Evolutionary conservation across 2,113 vertebrate species (phyloP), one percentile per base, ranked within the genome.

Genomic region (Tetrax tetrax): DNA sequence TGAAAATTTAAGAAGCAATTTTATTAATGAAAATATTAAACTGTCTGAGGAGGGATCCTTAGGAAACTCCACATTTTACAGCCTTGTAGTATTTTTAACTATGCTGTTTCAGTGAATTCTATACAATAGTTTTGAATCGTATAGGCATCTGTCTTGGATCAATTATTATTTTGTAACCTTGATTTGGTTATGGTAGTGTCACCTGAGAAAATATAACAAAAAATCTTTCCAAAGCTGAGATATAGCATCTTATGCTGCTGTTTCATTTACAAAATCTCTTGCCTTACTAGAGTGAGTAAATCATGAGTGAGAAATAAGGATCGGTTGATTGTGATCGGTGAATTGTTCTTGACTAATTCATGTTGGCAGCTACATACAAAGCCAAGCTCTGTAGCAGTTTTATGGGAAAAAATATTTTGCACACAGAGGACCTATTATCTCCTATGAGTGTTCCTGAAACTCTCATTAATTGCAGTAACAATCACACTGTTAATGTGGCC

Each of bases 311-410:
- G 75, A 89, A 93, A 90, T 66, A 89, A 84, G 14, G 41, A 83
- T 33, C 6, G 3, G 59, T 89, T 89, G 76, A 75, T 79, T n/a
- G n/a, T n/a, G n/a, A n/a, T n/a, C n/a, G n/a, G 43, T 43, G 68
- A 90, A 83, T 91, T 87, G 28, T 64, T 93, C 86, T 89, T 54
- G 15, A 66, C 43, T 74, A 86, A 95, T 90, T 89, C 60, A 15
- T 35, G 10, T 81, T 90, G 86, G 68, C 94, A 91, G 93, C 60
- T 75, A 66, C 33, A 45, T 33, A 47, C 31, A 81, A 86, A 83
- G 16, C n/a, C 89, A 54, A 81, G 18, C n/a, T 81, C 33, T 51
- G 12, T 9, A 64, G 56, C 35, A 81, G 41, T 75, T 92, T 81
- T 87, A 83, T 78, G 60, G 72, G 76, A 53, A 84, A 91, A 95